Evolutionary conservation across 2,888 invertebrate species (phyloP), one percentile per base, ranked within the genome.

Genomic region (Hypomecis atomaria): DNA sequence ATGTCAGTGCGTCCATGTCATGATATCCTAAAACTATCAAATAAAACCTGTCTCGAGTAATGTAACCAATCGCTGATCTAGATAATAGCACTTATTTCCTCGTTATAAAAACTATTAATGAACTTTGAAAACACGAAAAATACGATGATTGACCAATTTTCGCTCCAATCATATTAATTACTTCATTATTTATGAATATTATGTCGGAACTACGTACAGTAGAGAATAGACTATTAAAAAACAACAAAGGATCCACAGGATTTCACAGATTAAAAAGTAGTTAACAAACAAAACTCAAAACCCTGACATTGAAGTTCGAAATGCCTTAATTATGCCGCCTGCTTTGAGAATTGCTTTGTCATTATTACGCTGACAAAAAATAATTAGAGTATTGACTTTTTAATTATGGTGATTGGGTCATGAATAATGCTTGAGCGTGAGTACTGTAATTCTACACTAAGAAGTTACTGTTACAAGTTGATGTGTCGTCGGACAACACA

Each of bases 21-120:
- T 6, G 34, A 50, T 6, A 5, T 13, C 38, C 50, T 50, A 38
- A 34, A 50, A 13, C 49, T 49, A 37, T 11, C 10, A 11, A 37
- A 49, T 40, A 38, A 0, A 8, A 56, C 45, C 23, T 23, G 23
- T 1, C 23, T 23, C 23, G 23, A 2, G 23, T 23, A 13, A 56
- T 38, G 13, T 37, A 45, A 56, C 13, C 13, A 47, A 47, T 45
- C 36, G 34, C n/a, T 23, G 13, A 23, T 47, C 23, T 37, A 33
- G 47, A 55, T 55, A 47, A 23, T 56, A 56, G 13, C 38, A 47
- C 45, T 56, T 56, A 56, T 56, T 47, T 56, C 13, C 38, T 56
- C 56, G 47, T 56, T 47, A 56, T n/a, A 56, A 23, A 33, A 23
- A 7, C 33, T 45, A 45, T 40, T 56, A 40, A 56, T 56, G 47